Evolutionary conservation across 2,797 vertebrate species (phyloP), one percentile per base, ranked within the genome.

Genomic region (Ara ararauna): DNA sequence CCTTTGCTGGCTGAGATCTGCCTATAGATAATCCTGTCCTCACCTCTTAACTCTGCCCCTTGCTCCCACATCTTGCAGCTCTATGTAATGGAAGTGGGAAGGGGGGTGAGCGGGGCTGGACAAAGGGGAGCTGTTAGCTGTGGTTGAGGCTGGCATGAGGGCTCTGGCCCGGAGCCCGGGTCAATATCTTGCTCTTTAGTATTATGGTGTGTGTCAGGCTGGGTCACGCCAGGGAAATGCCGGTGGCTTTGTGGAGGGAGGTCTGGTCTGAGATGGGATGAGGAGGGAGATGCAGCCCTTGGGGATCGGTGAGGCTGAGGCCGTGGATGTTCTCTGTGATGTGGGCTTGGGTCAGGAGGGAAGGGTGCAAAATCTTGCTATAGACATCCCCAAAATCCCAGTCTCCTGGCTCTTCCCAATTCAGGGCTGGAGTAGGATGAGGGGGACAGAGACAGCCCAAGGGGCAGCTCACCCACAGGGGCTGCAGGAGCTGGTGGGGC

Each of bases 181-280:
- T 50, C 1, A 1, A 16, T 78, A 30, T 10, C 14, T 47, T n/a
- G 42, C 27, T 70, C 10, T 36, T 44, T n/a, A 29, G 54, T 50
- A n/a, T 40, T 62, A 19, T 1, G 10, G 42, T 5, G 34, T 18
- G 47, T 8, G 10, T 20, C 22, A 24, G 9, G 17, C 48, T 64
- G 73, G 38, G 65, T 58, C 0, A 0, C 10, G 36, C 42, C 44
- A n/a, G 23, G 48, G 7, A 21, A 32, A 30, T 2, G 29, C 72
- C 3, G 3, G 21, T 0, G 3, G 32, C 40, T 75, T 34, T 1
- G 3, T 10, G 40, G 47, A 23, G 54, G 0, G 5, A 70, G 71
- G 34, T 71, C 66, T 0, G 2, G n/a, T 29, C 44, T 0, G 7
- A 64, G 78, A 11, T 1, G 34, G 54, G 44, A 12, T 21, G 48